Conservation (phyloP, 2,797 vertebrate species). For the Kryptolebias ocellatus region DNA sequence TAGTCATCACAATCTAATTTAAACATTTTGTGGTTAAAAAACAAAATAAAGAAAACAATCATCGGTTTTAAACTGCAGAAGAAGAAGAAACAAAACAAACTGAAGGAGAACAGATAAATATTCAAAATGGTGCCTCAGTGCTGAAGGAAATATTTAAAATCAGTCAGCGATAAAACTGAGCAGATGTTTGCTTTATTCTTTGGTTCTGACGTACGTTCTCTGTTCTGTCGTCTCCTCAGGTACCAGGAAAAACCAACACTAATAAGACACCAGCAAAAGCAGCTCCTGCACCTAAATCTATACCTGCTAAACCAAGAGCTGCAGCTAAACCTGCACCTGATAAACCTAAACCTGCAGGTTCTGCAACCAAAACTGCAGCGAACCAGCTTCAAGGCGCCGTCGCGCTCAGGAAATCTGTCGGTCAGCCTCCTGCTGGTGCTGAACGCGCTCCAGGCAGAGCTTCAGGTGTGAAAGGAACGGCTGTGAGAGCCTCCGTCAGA, state of each 20-base stretch:
- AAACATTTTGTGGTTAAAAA: neutral
- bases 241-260: constrained; percentile 77
- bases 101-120: too few species aligned
- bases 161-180: too few species aligned
- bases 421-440: neutral
- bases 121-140: too few species aligned
- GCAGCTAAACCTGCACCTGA: constrained; percentile 37
- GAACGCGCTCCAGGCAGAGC: neutral
- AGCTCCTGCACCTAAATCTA: constrained; percentile 44
- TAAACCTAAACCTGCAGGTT: neutral
- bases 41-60: too few species aligned
- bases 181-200: neutral
- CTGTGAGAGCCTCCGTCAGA: neutral
- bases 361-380: neutral
- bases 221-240: constrained; percentile 65
- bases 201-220: neutral
- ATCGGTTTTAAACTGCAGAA: too few species aligned
- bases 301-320: constrained; percentile 26
- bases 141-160: too few species aligned
- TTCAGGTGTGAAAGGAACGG: neutral
- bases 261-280: constrained; percentile 22
- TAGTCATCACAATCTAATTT: neutral
- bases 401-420: neutral
- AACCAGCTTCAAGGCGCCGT: neutral
- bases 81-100: too few species aligned